A percentile compares a stretch with the other conserved stretches of the same genome.
These are phyloP conservation scores for Hipparchia semele DNA, from an alignment of 2,888 invertebrate genomes.

Conservation along the genomic window DNA sequence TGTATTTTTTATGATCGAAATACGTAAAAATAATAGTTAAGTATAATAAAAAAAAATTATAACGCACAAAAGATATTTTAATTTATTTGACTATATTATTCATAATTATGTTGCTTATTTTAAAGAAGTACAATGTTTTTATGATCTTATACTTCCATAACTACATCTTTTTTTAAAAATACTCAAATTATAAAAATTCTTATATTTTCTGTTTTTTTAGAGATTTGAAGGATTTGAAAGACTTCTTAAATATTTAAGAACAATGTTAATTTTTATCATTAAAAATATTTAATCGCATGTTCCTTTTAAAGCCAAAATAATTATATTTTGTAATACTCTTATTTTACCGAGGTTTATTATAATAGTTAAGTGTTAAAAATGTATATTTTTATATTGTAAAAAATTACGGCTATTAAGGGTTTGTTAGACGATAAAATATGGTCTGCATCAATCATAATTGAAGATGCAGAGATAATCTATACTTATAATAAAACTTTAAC, in stretches of 20 bases:
- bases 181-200: background rate
- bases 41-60: background rate
- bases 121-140: background rate
- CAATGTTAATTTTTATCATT: background rate
- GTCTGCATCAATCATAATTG: too few relatives aligned
- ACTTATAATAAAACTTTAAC: too few relatives aligned
- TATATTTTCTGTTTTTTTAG: background rate
- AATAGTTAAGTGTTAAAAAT: background rate
- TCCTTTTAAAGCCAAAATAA: slow-evolving; percentile 3
- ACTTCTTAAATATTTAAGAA: background rate
- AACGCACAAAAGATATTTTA: background rate
- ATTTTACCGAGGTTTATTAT: background rate
- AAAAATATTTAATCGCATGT: background rate
- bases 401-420: background rate
- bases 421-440: too few relatives aligned
- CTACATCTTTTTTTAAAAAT: background rate
- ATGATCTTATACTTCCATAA: background rate
- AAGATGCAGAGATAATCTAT: too few relatives aligned
- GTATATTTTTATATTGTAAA: slow-evolving; percentile 9
- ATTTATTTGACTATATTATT: background rate
- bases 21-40: background rate
- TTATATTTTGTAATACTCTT: background rate
- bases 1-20: background rate
- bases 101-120: background rate
- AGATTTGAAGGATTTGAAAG: too few relatives aligned